Percentiles rank a stretch among this genome's conserved stretches.
These are phyloP conservation scores for Nycticorax nycticorax DNA, from an alignment of 2,113 vertebrate genomes.

Conservation along the genomic window DNA sequence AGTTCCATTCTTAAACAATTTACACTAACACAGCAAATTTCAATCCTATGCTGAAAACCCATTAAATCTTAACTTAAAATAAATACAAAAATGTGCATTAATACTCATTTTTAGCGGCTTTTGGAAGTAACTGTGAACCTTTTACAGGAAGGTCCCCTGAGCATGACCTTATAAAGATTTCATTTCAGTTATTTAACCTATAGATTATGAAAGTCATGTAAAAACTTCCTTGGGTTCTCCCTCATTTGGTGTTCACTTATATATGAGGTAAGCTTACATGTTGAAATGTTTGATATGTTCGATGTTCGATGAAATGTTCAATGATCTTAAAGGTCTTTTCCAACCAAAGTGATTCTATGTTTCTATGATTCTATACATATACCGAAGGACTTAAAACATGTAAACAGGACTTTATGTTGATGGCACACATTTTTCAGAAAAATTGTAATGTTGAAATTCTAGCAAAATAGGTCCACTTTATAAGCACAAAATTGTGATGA, in stretches of 20 bases:
- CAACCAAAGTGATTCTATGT: too few species aligned
- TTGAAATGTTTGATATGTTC: not conserved
- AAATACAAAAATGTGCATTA: not conserved
- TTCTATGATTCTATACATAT: too few species aligned
- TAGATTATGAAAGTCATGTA: not conserved
- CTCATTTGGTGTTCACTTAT: not conserved
- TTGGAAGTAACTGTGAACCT: not conserved
- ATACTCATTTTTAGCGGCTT: not conserved
- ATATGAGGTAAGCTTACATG: not conserved
- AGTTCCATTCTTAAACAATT: not conserved
- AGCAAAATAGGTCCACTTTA: too few species aligned
- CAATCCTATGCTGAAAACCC: not conserved
- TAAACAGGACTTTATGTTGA: not conserved
- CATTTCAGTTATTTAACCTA: not conserved
- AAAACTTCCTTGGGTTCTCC: not conserved
- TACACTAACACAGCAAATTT: not conserved
- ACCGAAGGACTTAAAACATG: not conserved
- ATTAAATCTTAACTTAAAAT: not conserved
- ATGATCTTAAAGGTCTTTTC: too few species aligned
- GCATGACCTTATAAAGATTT: not conserved
- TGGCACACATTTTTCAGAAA: not conserved
- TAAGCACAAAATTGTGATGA: too few species aligned
- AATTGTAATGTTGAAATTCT: not conserved
- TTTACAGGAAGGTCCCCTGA: not conserved
- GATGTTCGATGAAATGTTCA: too few species aligned